Conservation (phyloP, 1,140 invertebrate genomes). For the Lysiphlebus fabarum region DNA sequence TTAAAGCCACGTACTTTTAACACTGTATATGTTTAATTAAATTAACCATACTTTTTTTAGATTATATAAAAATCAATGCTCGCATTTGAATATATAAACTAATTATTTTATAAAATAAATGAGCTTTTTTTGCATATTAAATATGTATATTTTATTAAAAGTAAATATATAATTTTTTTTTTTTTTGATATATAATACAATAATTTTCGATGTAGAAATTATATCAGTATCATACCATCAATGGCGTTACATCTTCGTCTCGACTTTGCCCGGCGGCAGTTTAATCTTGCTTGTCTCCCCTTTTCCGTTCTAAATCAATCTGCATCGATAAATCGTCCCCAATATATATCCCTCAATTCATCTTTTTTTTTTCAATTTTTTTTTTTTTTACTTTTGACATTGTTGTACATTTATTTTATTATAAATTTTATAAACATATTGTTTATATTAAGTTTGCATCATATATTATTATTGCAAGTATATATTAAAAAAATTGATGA, state of each 20-base stretch:
- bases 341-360: slow-evolving; percentile 10
- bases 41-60: background rate
- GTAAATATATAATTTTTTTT: background rate
- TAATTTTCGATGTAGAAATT: too few species aligned
- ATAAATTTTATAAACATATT: too few species aligned
- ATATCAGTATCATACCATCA: background rate
- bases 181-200: background rate
- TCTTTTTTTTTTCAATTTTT: slow-evolving; percentile 7
- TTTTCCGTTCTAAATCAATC: slow-evolving; percentile 45
- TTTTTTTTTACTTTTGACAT: slow-evolving; percentile 10
- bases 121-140: too few species aligned
- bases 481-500: background rate
- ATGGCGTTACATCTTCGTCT: slow-evolving; percentile 6
- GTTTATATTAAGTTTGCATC: background rate
- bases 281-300: slow-evolving; percentile 23
- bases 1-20: slow-evolving; percentile 4
- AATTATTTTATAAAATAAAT: too few species aligned
- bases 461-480: background rate
- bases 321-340: slow-evolving; percentile 36
- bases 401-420: too few species aligned
- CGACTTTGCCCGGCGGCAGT: background rate
- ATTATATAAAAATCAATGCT: too few species aligned
- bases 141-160: too few species aligned
- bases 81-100: too few species aligned
- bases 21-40: background rate